phyloP scores from a whole-genome alignment of 2,797 vertebrate species.

The Eulemur coronatus region DNA sequence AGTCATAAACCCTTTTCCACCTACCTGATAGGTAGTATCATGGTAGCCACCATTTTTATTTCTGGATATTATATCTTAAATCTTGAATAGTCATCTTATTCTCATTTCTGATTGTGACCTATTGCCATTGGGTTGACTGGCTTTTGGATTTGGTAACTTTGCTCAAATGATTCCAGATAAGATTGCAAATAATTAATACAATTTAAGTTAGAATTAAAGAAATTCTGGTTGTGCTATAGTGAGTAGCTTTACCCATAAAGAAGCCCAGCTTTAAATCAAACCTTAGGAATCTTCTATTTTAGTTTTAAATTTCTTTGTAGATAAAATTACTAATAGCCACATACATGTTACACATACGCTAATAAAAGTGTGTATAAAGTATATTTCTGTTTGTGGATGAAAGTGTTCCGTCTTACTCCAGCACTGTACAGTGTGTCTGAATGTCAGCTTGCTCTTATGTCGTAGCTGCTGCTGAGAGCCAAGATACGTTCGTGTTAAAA shows the following conservation, averaged over 20 bases:
- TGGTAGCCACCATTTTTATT: not conserved
- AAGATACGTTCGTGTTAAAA: slow-evolving; percentile 49
- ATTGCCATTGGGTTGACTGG: not conserved
- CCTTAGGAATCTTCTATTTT: not conserved
- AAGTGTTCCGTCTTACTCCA: slow-evolving; percentile 33
- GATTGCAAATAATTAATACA: not conserved
- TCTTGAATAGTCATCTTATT: not conserved
- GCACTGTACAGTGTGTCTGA: slow-evolving; percentile 63
- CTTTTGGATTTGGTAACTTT: not conserved
- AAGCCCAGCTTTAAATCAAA: not conserved
- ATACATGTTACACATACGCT: not conserved
- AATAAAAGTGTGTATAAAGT: not conserved
- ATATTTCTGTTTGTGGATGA: slow-evolving; percentile 6
- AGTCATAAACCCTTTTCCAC: not conserved
- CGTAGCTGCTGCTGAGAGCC: slow-evolving; percentile 72
- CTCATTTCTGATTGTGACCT: not conserved
- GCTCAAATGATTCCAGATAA: not conserved
- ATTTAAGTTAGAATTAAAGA: not conserved
- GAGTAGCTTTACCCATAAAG: not conserved
- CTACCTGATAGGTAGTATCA: not conserved
- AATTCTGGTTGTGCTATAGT: not conserved
- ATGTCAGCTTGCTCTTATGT: slow-evolving; percentile 55
- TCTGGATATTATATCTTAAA: slow-evolving; percentile 8
- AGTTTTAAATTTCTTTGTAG: slow-evolving; percentile 23
- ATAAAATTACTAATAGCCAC: not conserved